phyloP scores from a whole-genome alignment of 2,797 vertebrate species.

The Sebastes iracundus region DNA sequence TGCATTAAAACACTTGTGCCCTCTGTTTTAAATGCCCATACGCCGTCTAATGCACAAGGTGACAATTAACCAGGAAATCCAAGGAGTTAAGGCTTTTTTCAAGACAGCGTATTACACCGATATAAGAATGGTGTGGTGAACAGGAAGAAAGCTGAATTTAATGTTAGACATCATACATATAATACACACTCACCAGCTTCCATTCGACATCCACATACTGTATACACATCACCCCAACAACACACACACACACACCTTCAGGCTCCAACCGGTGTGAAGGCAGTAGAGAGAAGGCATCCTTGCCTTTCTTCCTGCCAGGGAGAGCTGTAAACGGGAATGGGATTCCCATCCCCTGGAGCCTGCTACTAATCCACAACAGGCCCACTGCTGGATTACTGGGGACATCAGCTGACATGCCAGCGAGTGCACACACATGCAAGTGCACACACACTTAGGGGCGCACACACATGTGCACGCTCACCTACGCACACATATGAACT shows the following conservation, averaged over 20 bases:
- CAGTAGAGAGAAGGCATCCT: conserved; percentile 78
- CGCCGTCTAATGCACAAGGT: neutral
- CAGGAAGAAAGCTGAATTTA: conserved; percentile 11
- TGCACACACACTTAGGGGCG: conserved; percentile 6
- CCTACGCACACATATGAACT: conserved; percentile 22
- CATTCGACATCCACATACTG: conserved; percentile 13
- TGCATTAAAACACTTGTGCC: neutral
- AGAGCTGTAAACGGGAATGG: conserved; percentile 84
- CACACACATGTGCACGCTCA: conserved; percentile 33
- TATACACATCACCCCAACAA: conserved; percentile 23
- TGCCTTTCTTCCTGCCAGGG: conserved; percentile 80
- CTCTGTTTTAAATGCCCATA: neutral
- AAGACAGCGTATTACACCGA: neutral
- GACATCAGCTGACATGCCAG: conserved; percentile 85
- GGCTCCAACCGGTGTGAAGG: conserved; percentile 78
- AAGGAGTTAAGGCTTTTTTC: neutral
- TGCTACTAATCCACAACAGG: conserved; percentile 84
- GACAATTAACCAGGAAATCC: neutral
- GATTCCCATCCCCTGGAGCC: conserved; percentile 84
- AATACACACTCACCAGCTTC: conserved; percentile 15
- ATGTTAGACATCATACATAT: conserved; percentile 21
- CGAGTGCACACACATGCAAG: conserved; percentile 59
- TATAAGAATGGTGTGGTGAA: neutral
- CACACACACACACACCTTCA: conserved; percentile 66
- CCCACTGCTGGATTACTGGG: conserved; percentile 84